Percentiles rank a stretch among this genome's conserved stretches.
These are phyloP conservation scores for Phymastichus coffea DNA, from an alignment of 1,140 invertebrate genomes.

Conservation along the genomic window DNA sequence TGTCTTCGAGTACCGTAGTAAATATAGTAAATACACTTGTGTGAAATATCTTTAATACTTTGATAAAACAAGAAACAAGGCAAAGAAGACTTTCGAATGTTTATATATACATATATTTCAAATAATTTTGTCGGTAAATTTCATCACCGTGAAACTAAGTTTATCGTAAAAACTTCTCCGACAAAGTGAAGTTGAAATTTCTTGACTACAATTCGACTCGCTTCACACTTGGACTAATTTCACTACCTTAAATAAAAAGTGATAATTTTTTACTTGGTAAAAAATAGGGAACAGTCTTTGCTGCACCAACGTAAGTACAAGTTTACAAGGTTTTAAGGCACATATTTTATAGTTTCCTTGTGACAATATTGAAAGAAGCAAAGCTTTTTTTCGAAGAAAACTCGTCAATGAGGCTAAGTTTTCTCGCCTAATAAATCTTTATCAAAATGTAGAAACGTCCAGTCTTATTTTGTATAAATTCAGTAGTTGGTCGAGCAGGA, in stretches of 20 bases:
- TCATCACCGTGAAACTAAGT: slow-evolving; percentile 8
- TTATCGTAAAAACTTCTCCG: slow-evolving; percentile 8
- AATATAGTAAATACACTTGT: slow-evolving; percentile 13
- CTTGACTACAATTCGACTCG: slow-evolving; percentile 24
- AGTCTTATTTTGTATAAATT: slow-evolving; percentile 18
- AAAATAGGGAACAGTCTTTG: slow-evolving; percentile 27
- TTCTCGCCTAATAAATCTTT: slow-evolving; percentile 4
- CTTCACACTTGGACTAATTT: slow-evolving; percentile 27
- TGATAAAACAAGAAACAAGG: slow-evolving; percentile 9
- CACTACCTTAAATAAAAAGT: slow-evolving; percentile 24
- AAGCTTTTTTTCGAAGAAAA: no score
- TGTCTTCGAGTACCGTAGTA: slow-evolving; percentile 13
- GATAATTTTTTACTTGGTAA: slow-evolving; percentile 27
- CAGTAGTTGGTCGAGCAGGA: not conserved
- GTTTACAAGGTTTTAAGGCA: slow-evolving; percentile 24
- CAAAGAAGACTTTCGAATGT: slow-evolving; percentile 7
- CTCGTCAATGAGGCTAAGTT: slow-evolving; percentile 12
- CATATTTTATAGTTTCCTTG: slow-evolving; percentile 21
- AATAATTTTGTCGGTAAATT: slow-evolving; percentile 14
- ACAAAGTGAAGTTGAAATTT: slow-evolving; percentile 18
- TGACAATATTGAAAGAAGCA: slow-evolving; percentile 9
- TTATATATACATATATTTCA: slow-evolving; percentile 24
- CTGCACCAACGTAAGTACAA: slow-evolving; percentile 27
- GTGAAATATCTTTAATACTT: slow-evolving; percentile 26
- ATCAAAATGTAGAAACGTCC: slow-evolving; percentile 3